phyloP scores from a whole-genome alignment of 2,113 vertebrate genomes.

The Cynoglossus semilaevis region DNA sequence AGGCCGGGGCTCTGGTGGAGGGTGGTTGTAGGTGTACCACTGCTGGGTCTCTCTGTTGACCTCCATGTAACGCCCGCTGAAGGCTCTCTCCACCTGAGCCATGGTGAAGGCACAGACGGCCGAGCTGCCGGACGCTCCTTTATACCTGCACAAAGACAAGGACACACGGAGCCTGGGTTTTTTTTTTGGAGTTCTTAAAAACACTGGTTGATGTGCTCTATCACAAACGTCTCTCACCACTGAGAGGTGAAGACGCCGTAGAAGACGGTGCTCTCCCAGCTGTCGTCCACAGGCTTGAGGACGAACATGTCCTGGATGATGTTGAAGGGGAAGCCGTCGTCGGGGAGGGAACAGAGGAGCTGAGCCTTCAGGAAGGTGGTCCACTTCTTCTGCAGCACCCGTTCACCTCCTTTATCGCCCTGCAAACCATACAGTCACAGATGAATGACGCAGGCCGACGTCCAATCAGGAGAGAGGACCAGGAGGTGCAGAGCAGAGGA shows the following conservation, averaged over 20 bases:
- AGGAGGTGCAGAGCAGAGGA: not conserved
- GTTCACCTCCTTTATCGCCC: slow-evolving; percentile 91
- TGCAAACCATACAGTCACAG: slow-evolving; percentile 48
- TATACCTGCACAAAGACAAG: slow-evolving; percentile 75
- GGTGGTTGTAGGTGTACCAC: slow-evolving; percentile 92
- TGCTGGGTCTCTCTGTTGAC: slow-evolving; percentile 95
- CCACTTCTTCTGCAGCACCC: slow-evolving; percentile 95
- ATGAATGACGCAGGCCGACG: not conserved
- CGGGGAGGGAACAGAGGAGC: slow-evolving; percentile 87
- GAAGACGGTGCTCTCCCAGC: slow-evolving; percentile 86
- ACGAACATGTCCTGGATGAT: slow-evolving; percentile 95
- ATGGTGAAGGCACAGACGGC: slow-evolving; percentile 92
- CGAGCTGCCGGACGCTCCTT: slow-evolving; percentile 84
- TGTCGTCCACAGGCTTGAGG: slow-evolving; percentile 81
- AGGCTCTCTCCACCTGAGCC: slow-evolving; percentile 85
- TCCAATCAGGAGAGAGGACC: not conserved
- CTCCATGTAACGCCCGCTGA: slow-evolving; percentile 88
- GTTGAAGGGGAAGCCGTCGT: slow-evolving; percentile 95
- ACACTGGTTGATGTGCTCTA: too few relatives aligned
- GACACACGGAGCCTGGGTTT: too few relatives aligned
- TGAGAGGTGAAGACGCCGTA: slow-evolving; percentile 96
- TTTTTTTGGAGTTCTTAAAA: too few relatives aligned
- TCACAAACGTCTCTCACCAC: slow-evolving; percentile 77
- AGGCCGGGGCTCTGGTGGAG: slow-evolving; percentile 85
- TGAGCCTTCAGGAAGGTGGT: slow-evolving; percentile 96